Conservation (phyloP, 2,797 vertebrate species). For the Pseudochirops cupreus region DNA sequence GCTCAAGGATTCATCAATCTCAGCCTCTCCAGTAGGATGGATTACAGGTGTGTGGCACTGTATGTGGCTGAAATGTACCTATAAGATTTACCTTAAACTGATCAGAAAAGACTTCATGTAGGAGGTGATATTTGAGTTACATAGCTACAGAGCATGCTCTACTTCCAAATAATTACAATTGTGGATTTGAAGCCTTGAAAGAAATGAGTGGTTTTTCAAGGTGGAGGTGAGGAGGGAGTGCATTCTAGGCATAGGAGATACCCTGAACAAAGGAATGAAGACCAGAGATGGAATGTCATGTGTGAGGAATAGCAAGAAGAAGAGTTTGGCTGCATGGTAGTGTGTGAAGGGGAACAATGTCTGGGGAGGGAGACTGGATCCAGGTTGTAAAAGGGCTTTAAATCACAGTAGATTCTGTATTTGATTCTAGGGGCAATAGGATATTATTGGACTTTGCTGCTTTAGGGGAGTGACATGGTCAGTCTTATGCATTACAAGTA, state of each 20-base stretch:
- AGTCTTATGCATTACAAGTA: not conserved
- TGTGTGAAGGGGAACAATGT: not conserved
- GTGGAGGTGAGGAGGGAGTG: not conserved
- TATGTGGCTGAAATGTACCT: not conserved
- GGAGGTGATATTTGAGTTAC: not conserved
- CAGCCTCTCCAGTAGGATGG: not conserved
- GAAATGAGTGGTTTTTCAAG: not conserved
- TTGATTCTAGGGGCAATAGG: not conserved
- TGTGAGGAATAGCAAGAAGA: not conserved
- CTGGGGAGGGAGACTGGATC: not conserved
- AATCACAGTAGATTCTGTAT: not conserved
- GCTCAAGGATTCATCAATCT: not conserved
- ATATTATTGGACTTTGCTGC: not conserved
- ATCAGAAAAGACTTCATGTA: not conserved
- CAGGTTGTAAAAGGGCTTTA: not conserved
- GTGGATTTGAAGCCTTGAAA: not conserved
- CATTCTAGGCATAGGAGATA: not conserved
- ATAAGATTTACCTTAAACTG: not conserved
- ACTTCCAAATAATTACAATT: not conserved
- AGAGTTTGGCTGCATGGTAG: not conserved
- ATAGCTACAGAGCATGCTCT: not conserved
- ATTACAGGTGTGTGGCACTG: not conserved
- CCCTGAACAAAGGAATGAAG: too few species aligned
- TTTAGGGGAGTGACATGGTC: not conserved
- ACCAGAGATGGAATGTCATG: not conserved